Evolutionary conservation across 2,113 vertebrate genomes (phyloP).

Genomic region (Caracal caracal): DNA sequence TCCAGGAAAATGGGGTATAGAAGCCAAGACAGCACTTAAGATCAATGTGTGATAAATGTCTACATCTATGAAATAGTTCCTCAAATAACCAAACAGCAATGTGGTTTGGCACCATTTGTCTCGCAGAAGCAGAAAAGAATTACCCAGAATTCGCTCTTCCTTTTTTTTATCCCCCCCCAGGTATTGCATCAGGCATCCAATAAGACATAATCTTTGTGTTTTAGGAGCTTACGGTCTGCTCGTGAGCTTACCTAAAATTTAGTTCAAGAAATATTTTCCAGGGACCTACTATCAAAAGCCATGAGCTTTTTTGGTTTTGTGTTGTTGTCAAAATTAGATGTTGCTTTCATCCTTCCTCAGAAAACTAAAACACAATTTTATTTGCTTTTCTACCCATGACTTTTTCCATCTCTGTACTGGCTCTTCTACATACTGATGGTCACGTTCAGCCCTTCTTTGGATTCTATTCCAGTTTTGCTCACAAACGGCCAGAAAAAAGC

Average conservation of each 20-base stretch:
- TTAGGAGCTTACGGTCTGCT: not conserved
- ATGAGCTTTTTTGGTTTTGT: not conserved
- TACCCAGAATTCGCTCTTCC: not conserved
- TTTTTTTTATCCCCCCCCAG: not conserved
- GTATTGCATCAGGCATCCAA: slow-evolving; percentile 16
- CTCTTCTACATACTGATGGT: not conserved
- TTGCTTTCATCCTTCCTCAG: not conserved
- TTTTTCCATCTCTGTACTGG: not conserved
- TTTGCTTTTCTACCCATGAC: not conserved
- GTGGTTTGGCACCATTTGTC: slow-evolving; percentile 50
- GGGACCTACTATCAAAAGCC: not conserved
- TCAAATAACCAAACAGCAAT: slow-evolving; percentile 60
- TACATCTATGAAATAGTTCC: slow-evolving; percentile 49
- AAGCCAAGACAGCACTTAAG: slow-evolving; percentile 63
- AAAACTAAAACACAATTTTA: not conserved
- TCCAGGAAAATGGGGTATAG: slow-evolving; percentile 67
- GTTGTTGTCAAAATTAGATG: slow-evolving; percentile 20
- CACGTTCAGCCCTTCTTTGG: not conserved
- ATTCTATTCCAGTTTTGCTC: not conserved
- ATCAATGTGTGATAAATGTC: slow-evolving; percentile 60
- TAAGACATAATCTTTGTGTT: not conserved
- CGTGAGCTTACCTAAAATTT: slow-evolving; percentile 30
- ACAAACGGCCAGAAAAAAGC: not conserved
- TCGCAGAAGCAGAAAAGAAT: slow-evolving; percentile 13
- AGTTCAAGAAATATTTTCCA: slow-evolving; percentile 12